phyloP scores from a whole-genome alignment of 2,113 vertebrate species.

The Coracopsis vasa region DNA sequence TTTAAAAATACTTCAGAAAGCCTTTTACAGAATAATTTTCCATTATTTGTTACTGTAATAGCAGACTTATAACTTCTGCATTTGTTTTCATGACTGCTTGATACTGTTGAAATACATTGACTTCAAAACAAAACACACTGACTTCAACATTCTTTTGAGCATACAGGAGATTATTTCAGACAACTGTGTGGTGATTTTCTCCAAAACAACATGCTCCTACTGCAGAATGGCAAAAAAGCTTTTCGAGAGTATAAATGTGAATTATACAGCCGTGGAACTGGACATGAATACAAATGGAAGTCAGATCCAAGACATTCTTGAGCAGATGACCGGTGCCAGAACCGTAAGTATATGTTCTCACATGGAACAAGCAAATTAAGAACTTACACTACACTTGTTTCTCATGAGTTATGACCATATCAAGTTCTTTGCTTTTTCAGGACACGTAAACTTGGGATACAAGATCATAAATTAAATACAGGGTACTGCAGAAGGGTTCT shows the following conservation, averaged over 20 bases:
- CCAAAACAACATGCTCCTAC: constrained; percentile 90
- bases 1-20: background rate
- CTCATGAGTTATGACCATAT: background rate
- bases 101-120: background rate
- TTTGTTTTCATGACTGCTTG: background rate
- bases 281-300: constrained; percentile 83
- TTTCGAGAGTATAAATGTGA: constrained; percentile 85
- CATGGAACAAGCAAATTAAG: background rate
- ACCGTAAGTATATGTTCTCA: constrained; percentile 79
- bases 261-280: constrained; percentile 87
- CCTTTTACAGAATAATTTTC: background rate
- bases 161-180: constrained; percentile 85
- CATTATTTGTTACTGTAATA: background rate
- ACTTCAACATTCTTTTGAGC: background rate
- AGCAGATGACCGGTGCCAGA: constrained; percentile 85
- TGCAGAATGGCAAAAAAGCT: constrained; percentile 93
- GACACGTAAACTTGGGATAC: background rate
- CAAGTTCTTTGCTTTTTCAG: background rate
- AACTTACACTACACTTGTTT: fast-evolving
- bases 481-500: background rate
- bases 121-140: background rate
- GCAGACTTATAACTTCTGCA: background rate
- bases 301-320: constrained; percentile 85
- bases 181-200: constrained; percentile 96
- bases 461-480: background rate